Evolutionary conservation across 2,113 vertebrate genomes (phyloP), one percentile per base, ranked within the genome.

Genomic region (Tachycineta bicolor): DNA sequence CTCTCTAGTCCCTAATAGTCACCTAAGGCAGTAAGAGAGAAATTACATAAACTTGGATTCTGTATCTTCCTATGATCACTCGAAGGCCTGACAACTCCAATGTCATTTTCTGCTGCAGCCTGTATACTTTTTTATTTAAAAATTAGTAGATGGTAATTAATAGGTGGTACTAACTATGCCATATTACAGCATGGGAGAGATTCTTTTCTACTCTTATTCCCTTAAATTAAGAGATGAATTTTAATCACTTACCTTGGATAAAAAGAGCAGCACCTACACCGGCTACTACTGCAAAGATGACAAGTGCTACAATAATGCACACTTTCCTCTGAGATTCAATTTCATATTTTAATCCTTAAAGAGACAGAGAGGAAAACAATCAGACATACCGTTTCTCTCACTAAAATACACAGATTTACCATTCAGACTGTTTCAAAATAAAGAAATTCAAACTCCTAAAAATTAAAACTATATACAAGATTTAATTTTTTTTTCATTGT

Each of bases 311-410:
- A 90, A 96, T 76, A 10, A 96, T 28, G 69, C 82, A 60, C 8
- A 91, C 88, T 75, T 90, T 97, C 95, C 78, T 98, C 81, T 65
- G 62, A 70, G 58, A 28, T 20, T 52, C 84, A 23, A 96, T 89
- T 65, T 96, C 97, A 46, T 92, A 97, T 75, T 98, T 98, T 67
- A 96, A 93, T 16, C 88, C 98, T 98, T 96, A 37, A 97, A 96
- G 28, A 88, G 73, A 94, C 9, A 84, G 41, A 95, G 41, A 95
- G 73, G 85, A 91, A 91, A 46, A 63, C 37, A 50, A 92, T 86
- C 84, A 97, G 78, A 79, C 50, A 69, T 8, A 83, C 10, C 43
- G 5, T 74, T 47, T 87, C 17, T 56, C 22, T 37, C 64, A 75
- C n/a, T 52, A 67, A 59, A 90, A 83, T 14, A 67, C 6, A 91